Evolutionary conservation across 1,140 invertebrate species (phyloP).

Genomic region (Zophobas morio): DNA sequence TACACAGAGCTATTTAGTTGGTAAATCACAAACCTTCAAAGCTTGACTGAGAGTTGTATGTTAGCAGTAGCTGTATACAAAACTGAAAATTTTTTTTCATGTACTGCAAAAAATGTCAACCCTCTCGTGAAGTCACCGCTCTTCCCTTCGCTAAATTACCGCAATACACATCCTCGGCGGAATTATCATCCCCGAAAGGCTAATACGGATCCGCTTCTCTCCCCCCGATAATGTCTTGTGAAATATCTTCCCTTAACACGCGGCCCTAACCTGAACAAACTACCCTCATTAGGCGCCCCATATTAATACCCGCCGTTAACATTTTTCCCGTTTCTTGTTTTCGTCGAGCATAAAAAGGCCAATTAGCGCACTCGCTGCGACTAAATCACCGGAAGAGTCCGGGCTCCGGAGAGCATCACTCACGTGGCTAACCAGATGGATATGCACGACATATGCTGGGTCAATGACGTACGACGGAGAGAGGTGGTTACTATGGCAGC

Average conservation of each 20-base stretch:
- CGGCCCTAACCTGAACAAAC: not conserved
- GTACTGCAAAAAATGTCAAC: too few species aligned
- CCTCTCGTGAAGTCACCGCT: too few species aligned
- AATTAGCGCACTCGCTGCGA: not conserved
- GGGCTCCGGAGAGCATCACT: not conserved
- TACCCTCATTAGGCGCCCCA: slow-evolving; percentile 3
- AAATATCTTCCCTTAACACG: not conserved
- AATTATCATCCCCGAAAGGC: too few species aligned
- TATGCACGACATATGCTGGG: not conserved
- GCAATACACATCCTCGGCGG: too few species aligned
- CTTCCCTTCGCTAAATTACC: too few species aligned
- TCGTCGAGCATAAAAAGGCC: not conserved
- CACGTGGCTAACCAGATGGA: not conserved
- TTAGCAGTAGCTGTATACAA: too few species aligned
- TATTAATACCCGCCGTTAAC: slow-evolving; percentile 7
- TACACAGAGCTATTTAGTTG: too few species aligned
- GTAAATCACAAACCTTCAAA: too few species aligned
- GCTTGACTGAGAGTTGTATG: too few species aligned
- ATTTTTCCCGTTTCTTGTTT: not conserved
- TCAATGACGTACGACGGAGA: slow-evolving; percentile 23
- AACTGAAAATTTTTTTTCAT: too few species aligned
- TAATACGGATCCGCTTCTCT: too few species aligned
- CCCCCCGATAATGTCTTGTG: not conserved
- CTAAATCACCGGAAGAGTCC: not conserved
- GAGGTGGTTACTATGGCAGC: slow-evolving; percentile 14